Conservation (phyloP, 2,888 invertebrate genomes). For the Chrysomela aeneicollis region DNA sequence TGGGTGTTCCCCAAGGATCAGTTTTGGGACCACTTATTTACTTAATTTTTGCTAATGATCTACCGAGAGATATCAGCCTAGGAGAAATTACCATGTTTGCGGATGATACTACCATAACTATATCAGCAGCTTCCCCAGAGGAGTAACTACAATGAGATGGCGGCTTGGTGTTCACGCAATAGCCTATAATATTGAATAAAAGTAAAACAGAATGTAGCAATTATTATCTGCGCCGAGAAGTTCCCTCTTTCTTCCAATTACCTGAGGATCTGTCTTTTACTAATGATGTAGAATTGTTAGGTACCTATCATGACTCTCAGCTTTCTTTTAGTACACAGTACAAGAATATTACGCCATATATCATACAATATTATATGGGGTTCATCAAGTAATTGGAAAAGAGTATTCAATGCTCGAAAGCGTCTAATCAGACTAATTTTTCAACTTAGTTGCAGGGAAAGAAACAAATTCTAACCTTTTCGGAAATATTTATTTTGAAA, state of each 20-base stretch:
- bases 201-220: no score
- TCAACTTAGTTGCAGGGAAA: neutral
- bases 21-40: no score
- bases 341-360: neutral
- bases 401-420: conserved; percentile 1
- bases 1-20: no score
- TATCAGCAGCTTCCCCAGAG: no score
- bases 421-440: no score
- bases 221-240: neutral
- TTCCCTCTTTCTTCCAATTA: neutral
- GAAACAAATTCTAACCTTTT: neutral
- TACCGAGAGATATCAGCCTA: no score
- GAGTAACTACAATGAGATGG: no score
- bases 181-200: no score
- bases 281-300: neutral
- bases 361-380: conserved; percentile 8
- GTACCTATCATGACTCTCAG: neutral
- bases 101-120: no score
- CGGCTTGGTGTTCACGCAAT: no score
- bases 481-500: neutral
- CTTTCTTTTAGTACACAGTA: neutral
- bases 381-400: conserved; percentile 6
- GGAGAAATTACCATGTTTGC: no score
- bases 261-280: neutral
- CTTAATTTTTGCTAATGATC: no score